Base-by-base conservation (phyloP, 2,797 vertebrate species). In the Poecilia picta region DNA sequence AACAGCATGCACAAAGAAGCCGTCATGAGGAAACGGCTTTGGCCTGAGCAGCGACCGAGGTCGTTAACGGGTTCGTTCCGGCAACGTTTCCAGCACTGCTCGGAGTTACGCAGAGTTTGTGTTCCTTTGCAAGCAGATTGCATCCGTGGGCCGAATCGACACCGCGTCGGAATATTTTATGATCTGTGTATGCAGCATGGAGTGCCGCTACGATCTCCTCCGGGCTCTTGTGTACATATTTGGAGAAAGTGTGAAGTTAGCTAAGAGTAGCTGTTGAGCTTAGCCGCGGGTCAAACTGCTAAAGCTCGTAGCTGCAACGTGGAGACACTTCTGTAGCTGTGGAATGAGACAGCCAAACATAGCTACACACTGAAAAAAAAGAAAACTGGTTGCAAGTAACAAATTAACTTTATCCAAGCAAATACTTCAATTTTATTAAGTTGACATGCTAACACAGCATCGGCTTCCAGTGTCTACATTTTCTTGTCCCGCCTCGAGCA, bases 131-230 rank as follows among this genome's bases (percentile, higher is more conserved):
- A 79, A 84, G 86, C 82, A 94, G 92, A 93, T 91, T 86, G 88
- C 83, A 92, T 91, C 92, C 84, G 88, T 94, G 93, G 94, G 93
- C 93, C 93, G 93, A 80, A 82, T 73, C 87, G 85, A 83, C 90
- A 23, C 77, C 1, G 87, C 76, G 88, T 88, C 89, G 89, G 76
- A 89, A 83, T 71, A 85, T 83, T 93, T 93, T 93, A 94, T 81
- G 90, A 85, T 83, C 84, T 28, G 72, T 76, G 82, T 84, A 80
- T 86, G 86, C 62, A 82, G 87, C 74, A 68, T 73, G 28, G 72
- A 90, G 87, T 39, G 4, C 59, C 85, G 72, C 79, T 41, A 0
- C 62, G 20, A 71, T 18, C 90, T 91, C 91, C 88, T 91, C 84
- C 70, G 79, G 84, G 85, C 79, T 83, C 77, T 90, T 87, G 87